Base-by-base conservation (phyloP, 2,888 invertebrate species). In the Sylvicola cinctus region DNA sequence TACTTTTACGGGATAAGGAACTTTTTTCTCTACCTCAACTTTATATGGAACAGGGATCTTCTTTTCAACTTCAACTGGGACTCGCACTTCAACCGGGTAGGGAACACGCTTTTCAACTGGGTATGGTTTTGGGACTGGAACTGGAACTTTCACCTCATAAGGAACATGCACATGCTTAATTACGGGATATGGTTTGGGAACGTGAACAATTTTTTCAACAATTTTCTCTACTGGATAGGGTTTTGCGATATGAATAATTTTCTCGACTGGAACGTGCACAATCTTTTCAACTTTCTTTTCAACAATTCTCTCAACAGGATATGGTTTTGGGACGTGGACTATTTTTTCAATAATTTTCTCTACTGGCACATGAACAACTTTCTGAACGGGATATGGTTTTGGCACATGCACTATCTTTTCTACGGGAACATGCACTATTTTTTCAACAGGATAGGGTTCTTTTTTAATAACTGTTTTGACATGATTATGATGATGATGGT, bases 401-500 rank as follows among this genome's bases (percentile, higher is more conserved):
- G 56, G 55, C 5, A 58, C 48, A 23, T 32, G 32, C 14, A 32
- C 14, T 7, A 36, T 53, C 40, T 59, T 54, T 51, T 66, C 66
- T 10, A 61, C 51, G 2, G 61, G 63, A 8, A 58, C 54, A n/a
- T 49, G 60, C 6, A 44, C 39, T 15, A 44, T 40, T 37, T 46
- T 44, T 23, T 45, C 45, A 11, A 45, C 45, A 2, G 46, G 45
- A 42, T 49, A 50, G 6, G 52, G 45, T 32, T 45, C 38, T 34
- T 63, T 65, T 48, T 68, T 69, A 29, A 69, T 61, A 15, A 70
- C 58, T 25, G 69, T 69, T 49, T 70, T 67, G 4, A 70, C 52
- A 45, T 70, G 69, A 51, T 66, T 65, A 46, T 70, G 71, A 45
- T 70, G 70, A 47, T 70, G 70, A 44, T 70, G 70, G 42, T 70